Base-by-base conservation (phyloP, 2,888 invertebrate species). In the Theretra japonica region DNA sequence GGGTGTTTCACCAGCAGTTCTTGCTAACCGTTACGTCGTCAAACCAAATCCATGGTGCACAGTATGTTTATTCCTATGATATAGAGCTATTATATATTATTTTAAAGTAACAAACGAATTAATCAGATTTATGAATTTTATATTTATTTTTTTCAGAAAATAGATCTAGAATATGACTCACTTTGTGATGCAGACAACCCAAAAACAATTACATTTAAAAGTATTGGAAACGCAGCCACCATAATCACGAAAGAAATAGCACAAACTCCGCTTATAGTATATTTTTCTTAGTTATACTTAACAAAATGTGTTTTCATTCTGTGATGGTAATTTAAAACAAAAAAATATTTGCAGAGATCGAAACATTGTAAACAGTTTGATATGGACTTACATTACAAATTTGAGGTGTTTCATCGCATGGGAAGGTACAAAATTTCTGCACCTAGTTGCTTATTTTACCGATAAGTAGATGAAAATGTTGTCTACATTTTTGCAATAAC, bases 361-460 rank as follows among this genome's bases (percentile, higher is more conserved):
- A 96, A 82, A 94, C 65, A 96, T 79, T 97, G 97, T 2, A 93
- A 95, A 23, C 80, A 95, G 58, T 96, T 96, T 69, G 96, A 96
- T 53, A 96, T 98, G 96, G 96, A 98, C 74, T 92, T 99, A 71
- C 97, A 96, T 88, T 95, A 98, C 83, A 99, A 99, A 92, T 97
- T 98, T 86, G 99, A 99, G 86, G 98, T 97, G 86, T 95, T 97
- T 21, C 98, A 98, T 89, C 95, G 94, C 74, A 98, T 98, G 17
- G 98, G 98, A 86, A 98, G 98, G 97, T 97, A 4, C 57, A 33
- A 58, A 21, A 53, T n/a, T 59, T 30, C n/a, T 41, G 6, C 23
- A 68, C 19, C 41, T 53, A 62, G 2, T n/a, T 11, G 11, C n/a
- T 6, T n/a, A 7, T 2, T 2, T 15, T 28, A 69, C 30, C 15